Evolutionary conservation across 2,797 vertebrate species (phyloP), one percentile per base, ranked within the genome.

Genomic region (Anguilla megastoma): DNA sequence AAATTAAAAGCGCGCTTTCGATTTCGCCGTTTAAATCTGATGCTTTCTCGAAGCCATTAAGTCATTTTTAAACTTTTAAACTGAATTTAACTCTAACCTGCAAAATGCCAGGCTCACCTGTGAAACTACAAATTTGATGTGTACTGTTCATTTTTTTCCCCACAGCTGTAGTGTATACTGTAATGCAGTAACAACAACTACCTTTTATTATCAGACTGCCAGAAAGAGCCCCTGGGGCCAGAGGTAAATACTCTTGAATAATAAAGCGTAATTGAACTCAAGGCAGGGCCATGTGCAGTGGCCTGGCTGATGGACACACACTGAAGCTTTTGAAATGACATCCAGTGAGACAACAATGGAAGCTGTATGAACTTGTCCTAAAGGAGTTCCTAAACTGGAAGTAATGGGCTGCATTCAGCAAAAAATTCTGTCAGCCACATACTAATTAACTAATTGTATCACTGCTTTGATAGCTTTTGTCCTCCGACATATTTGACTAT

Each of bases 381-480:
- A 97, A 96, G 96, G 95, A 93, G 92, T 95, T 96, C 95, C 91
- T 96, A 94, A 94, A 95, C 95, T 97, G 95, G 95, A 97, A 97
- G 93, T 96, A 97, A 97, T 94, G 91, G 90, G 88, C 92, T 92
- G 92, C 94, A 94, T 95, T 94, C 92, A 91, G 91, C 93, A 94
- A 91, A 91, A 92, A 92, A 82, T 88, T 82, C 91, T 89, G 90
- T 92, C 92, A 89, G 91, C 89, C 90, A 92, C 94, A 89, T 92
- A 95, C 91, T 92, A 94, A 94, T 93, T 95, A 92, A 95, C 91
- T 92, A 94, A 94, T 93, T 95, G 90, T 87, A 0, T 92, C 91
- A 90, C 36, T 90, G 7, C 8, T 0, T 91, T 94, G 91, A 91
- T 91, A 89, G 89, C 91, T 88, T 89, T 83, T 48, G 33, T 74